These are phyloP conservation scores for Setophaga coronata DNA, from an alignment of 2,113 vertebrate genomes.

Conservation along the genomic window DNA sequence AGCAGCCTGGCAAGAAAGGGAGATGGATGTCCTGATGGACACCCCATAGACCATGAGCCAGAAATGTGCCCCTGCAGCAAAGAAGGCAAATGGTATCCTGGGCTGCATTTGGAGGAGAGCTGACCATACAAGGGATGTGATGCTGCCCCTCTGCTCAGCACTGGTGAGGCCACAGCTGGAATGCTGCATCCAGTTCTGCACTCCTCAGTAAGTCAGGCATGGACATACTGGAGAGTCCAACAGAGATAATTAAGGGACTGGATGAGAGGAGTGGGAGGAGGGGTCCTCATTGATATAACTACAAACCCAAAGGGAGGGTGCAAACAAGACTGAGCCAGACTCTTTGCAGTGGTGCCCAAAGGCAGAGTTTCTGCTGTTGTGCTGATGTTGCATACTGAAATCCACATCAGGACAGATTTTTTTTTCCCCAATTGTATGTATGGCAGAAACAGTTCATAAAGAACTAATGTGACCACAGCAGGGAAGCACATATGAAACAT, in stretches of 20 bases:
- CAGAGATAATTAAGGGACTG: not conserved
- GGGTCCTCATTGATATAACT: accelerated
- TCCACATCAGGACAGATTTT: not conserved
- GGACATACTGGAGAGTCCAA: not conserved
- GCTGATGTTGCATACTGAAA: constrained; percentile 5
- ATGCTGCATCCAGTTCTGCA: accelerated
- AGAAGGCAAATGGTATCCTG: not conserved
- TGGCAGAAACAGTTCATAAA: not conserved
- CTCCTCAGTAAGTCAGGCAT: not conserved
- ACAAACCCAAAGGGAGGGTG: not conserved
- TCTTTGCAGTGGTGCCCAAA: not conserved
- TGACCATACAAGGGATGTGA: not conserved
- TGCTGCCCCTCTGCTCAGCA: not conserved
- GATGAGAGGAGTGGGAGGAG: not conserved
- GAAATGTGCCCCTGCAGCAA: not conserved
- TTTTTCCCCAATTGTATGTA: not conserved
- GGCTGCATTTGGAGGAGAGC: not conserved
- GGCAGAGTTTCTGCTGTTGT: not conserved
- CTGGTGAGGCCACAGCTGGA: not conserved
- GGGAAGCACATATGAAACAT: constrained; percentile 22
- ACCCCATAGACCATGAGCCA: not conserved
- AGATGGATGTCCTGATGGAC: not conserved
- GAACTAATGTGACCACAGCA: constrained; percentile 23
- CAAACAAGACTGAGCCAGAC: not conserved
- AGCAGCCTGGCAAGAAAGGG: not conserved